Percentiles rank a stretch among this genome's conserved stretches.
Evolutionary conservation across 2,797 vertebrate species (phyloP).

Genomic region (Platalea minor): DNA sequence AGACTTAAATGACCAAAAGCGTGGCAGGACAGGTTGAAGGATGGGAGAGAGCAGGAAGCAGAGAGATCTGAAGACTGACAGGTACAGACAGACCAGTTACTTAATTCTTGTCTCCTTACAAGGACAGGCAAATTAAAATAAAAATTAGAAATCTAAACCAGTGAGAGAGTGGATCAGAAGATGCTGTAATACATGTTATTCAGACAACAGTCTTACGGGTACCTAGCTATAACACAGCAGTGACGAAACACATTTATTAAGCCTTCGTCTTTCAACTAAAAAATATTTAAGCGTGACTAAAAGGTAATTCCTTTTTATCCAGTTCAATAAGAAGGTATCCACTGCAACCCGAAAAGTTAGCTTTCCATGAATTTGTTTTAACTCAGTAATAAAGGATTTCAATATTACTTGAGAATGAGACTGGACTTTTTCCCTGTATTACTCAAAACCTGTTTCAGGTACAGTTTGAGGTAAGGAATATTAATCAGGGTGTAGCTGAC

Average conservation of each 20-base stretch:
- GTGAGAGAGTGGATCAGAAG: neutral
- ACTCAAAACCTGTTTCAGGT: conserved; percentile 24
- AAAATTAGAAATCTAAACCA: neutral
- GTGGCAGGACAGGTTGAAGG: neutral
- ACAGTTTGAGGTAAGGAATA: conserved; percentile 56
- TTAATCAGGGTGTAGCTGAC: conserved; percentile 43
- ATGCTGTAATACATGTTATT: neutral
- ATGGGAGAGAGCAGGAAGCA: neutral
- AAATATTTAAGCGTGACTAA: neutral
- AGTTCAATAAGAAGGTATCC: neutral
- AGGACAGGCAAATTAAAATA: neutral
- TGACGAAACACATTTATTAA: neutral
- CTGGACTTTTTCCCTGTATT: neutral
- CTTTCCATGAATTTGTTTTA: neutral
- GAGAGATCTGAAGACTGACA: neutral
- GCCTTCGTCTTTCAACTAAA: neutral
- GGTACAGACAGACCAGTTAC: neutral
- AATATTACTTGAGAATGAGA: neutral
- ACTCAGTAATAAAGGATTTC: neutral
- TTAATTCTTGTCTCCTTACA: neutral
- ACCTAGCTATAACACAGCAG: neutral
- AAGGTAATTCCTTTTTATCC: neutral
- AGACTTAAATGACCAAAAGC: neutral
- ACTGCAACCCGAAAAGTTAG: neutral
- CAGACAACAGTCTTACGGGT: neutral